These are phyloP conservation scores for Phaenicophaeus curvirostris DNA, from an alignment of 2,797 vertebrate species.

Conservation along the genomic window DNA sequence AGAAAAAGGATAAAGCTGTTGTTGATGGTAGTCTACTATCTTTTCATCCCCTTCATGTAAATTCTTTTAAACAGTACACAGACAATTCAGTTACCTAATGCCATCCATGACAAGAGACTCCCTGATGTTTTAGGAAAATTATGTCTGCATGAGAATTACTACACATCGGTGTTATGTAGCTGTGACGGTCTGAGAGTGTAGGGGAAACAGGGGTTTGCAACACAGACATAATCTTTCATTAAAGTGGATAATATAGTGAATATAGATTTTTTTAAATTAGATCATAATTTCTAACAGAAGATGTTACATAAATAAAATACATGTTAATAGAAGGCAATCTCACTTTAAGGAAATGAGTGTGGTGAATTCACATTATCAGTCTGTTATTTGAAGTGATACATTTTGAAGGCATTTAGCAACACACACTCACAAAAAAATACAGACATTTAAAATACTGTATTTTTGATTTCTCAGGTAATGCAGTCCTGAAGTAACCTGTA, in stretches of 20 bases:
- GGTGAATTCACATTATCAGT: neutral
- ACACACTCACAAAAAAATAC: neutral
- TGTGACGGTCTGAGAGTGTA: neutral
- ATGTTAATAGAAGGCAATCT: neutral
- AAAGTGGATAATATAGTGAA: neutral
- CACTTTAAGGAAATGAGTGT: neutral
- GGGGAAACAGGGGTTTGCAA: neutral
- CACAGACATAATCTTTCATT: neutral
- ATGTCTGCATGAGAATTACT: neutral
- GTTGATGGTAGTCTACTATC: neutral
- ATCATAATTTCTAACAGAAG: neutral
- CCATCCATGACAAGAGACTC: neutral
- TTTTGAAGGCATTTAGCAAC: neutral
- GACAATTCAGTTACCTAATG: neutral
- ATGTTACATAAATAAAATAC: neutral
- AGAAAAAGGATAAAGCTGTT: neutral
- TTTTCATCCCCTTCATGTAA: neutral
- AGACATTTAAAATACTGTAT: neutral
- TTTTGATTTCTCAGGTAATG: slow-evolving; percentile 26
- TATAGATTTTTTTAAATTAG: neutral
- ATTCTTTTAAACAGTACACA: neutral
- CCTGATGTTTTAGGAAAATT: neutral
- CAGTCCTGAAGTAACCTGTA: neutral
- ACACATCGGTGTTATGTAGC: neutral
- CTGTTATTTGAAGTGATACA: neutral